phyloP scores from a whole-genome alignment of 2,113 vertebrate genomes.

The Aldabrachelys gigantea region DNA sequence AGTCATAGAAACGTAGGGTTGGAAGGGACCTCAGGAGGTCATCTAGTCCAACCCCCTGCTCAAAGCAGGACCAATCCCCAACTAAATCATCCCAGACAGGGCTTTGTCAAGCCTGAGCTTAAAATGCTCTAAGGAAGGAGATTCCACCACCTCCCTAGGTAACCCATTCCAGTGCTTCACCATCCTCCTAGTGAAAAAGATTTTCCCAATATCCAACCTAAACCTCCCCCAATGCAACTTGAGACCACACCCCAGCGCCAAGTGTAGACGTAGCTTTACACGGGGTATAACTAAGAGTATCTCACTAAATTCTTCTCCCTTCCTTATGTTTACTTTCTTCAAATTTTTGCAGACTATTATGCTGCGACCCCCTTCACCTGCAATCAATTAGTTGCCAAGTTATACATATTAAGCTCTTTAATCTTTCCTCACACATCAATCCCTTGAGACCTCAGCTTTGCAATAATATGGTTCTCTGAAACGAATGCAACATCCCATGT shows the following conservation, averaged over 20 bases:
- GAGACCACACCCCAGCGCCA: background rate
- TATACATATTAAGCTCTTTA: background rate
- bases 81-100: too few species aligned
- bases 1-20: background rate
- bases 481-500: rapidly evolving
- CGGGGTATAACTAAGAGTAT: background rate
- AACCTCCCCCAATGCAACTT: too few species aligned
- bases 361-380: background rate
- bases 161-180: too few species aligned
- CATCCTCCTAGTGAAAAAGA: too few species aligned
- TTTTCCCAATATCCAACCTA: too few species aligned
- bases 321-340: slow-evolving; percentile 33
- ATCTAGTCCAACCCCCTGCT: too few species aligned
- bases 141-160: too few species aligned
- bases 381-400: background rate
- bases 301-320: background rate
- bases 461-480: slow-evolving; percentile 1
- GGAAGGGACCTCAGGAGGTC: too few species aligned
- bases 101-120: too few species aligned
- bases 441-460: background rate
- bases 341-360: background rate
- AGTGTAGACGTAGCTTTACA: background rate
- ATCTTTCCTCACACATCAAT: background rate
- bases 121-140: too few species aligned
- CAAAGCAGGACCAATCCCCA: too few species aligned